Evolutionary conservation across 2,113 vertebrate genomes (phyloP).

Genomic region (Nipponia nippon): DNA sequence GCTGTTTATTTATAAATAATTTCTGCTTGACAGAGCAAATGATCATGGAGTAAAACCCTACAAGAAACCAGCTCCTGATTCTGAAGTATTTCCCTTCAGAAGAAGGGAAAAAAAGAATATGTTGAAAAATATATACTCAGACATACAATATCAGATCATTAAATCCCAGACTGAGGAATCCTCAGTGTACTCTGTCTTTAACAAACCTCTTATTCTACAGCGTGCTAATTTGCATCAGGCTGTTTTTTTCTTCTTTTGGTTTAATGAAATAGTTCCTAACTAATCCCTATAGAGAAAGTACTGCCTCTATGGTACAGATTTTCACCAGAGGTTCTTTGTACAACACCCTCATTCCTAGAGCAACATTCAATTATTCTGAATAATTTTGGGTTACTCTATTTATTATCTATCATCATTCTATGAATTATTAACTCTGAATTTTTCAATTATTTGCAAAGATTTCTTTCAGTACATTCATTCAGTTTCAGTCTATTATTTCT

Average conservation of each 20-base stretch:
- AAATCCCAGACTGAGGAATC: neutral
- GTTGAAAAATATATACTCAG: neutral
- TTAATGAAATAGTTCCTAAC: neutral
- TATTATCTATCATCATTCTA: neutral
- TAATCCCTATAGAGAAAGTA: neutral
- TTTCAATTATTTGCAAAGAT: neutral
- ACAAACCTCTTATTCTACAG: neutral
- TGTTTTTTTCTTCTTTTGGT: neutral
- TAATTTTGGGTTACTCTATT: neutral
- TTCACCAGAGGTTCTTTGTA: neutral
- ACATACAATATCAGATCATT: neutral
- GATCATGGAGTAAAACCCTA: neutral
- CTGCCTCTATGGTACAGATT: neutral
- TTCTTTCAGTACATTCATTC: neutral
- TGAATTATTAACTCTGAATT: neutral
- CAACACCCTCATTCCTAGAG: neutral
- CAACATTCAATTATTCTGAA: neutral
- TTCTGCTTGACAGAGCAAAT: neutral
- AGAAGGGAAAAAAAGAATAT: neutral
- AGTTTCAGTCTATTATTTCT: neutral
- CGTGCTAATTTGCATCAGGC: neutral
- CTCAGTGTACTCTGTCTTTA: neutral
- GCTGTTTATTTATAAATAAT: neutral
- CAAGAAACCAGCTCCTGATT: neutral
- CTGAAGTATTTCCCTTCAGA: neutral